Percentiles rank a stretch among this genome's conserved stretches.
Evolutionary conservation across 2,113 vertebrate genomes (phyloP).

Genomic region (Tragelaphus strepsiceros): DNA sequence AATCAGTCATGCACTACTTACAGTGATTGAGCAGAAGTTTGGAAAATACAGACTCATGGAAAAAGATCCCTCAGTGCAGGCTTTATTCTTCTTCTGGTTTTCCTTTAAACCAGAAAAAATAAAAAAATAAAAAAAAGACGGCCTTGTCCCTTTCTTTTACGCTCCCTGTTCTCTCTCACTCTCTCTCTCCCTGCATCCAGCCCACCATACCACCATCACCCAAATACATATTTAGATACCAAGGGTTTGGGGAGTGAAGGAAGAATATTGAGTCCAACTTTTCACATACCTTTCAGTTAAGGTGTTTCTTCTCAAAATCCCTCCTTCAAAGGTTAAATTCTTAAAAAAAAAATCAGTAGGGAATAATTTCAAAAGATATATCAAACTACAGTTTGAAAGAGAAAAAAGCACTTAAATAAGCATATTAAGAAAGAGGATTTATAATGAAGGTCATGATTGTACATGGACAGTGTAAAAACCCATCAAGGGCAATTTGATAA

Average conservation of each 20-base stretch:
- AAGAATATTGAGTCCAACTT: neutral
- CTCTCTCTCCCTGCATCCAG: neutral
- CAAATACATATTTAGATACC: no score
- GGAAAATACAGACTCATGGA: neutral
- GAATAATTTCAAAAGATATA: neutral
- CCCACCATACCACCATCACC: neutral
- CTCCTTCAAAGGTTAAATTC: neutral
- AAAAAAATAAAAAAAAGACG: no score
- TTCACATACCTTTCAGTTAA: neutral
- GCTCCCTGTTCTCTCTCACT: neutral
- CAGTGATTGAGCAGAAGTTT: neutral
- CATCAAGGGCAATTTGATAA: neutral
- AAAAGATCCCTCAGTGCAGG: neutral
- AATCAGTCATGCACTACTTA: neutral
- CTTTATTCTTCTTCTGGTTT: neutral
- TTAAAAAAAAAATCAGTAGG: neutral
- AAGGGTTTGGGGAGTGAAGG: neutral
- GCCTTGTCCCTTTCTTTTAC: neutral
- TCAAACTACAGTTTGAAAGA: neutral
- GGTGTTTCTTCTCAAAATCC: neutral
- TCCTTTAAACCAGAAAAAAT: neutral
- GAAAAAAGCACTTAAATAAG: neutral
- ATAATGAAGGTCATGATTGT: neutral
- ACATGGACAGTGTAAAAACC: neutral
- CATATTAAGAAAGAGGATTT: neutral